Conservation (phyloP, 2,113 vertebrate genomes). For the Pachypanchax playfairii region DNA sequence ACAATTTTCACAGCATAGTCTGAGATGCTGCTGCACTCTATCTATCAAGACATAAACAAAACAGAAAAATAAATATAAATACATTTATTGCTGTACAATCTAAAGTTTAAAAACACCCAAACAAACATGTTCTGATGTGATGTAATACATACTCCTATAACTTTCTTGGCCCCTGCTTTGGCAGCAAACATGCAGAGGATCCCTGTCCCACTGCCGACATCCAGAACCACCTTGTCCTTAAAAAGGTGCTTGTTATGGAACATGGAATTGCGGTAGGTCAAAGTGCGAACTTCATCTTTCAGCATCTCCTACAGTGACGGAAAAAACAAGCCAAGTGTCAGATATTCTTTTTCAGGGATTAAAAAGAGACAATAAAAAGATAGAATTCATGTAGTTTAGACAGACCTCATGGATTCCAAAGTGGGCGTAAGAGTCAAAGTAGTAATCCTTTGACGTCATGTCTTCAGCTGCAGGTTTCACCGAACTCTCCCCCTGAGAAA, state of each 20-base stretch:
- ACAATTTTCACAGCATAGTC: constrained; percentile 94
- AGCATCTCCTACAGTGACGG: constrained; percentile 86
- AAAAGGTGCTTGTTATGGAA: constrained; percentile 95
- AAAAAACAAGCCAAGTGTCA: too few relatives aligned
- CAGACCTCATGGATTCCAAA: constrained; percentile 93
- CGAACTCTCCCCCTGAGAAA: constrained; percentile 86
- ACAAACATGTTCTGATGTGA: background rate
- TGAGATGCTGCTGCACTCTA: constrained; percentile 94
- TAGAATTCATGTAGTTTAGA: background rate
- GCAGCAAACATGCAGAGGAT: constrained; percentile 96
- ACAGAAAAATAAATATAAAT: too few relatives aligned
- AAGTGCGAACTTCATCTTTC: constrained; percentile 92
- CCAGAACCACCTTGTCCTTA: constrained; percentile 93
- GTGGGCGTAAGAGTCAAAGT: constrained; percentile 94
- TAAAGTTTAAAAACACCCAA: too few relatives aligned
- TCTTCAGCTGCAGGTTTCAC: constrained; percentile 90
- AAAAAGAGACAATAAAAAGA: background rate
- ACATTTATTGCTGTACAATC: too few relatives aligned
- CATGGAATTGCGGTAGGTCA: constrained; percentile 95
- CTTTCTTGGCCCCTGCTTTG: constrained; percentile 91
- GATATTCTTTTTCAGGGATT: too few relatives aligned
- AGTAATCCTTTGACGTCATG: constrained; percentile 96
- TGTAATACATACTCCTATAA: constrained; percentile 86
- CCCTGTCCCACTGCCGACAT: constrained; percentile 90
- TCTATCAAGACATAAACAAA: constrained; percentile 72